Evolutionary conservation across 1,140 invertebrate genomes (phyloP), one percentile per base, ranked within the genome.

Genomic region (Cheumatopsyche charites): DNA sequence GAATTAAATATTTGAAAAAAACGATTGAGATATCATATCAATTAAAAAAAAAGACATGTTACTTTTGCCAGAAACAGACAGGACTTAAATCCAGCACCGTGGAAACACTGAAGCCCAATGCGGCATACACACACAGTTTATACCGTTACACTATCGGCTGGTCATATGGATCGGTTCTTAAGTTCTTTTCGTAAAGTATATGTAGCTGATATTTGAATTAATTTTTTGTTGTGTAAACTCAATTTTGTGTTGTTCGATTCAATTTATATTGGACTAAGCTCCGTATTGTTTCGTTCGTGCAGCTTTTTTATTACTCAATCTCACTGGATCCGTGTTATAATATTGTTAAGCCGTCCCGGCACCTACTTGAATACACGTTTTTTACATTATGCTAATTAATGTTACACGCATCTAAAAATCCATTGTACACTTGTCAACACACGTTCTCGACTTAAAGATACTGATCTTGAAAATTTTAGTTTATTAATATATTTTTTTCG

Each of bases 311-410:
- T 58, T 58, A 23, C 55, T 58, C 12, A 58, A 58, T 58, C 55
- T 21, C 21, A 12, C 6, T 23, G 17, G 49, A 55, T 17, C 49
- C 49, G 19, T 58, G 55, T 58, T 58, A 58, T 67, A 62, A 67
- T 67, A 72, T 62, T 72, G 58, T 67, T 49, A 26, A 67, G 52
- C 55, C 67, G 71, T 67, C 65, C 43, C 23, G 65, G 61, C 61
- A 72, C 43, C 52, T 62, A 62, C 62, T 72, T 62, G 62, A 72
- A 72, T 62, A 72, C 71, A 72, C 55, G 55, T 45, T 68, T 72
- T 72, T 72, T 72, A 72, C 71, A 68, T 68, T 72, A 72, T 72
- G 65, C 52, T 72, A 68, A 72, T 72, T 72, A 72, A 62, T 36
- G 23, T 15, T 43, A 58, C 63, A 58, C 63, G 43, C 25, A 66